These are phyloP conservation scores for Perca fluviatilis DNA, from an alignment of 2,113 vertebrate species.

Conservation along the genomic window DNA sequence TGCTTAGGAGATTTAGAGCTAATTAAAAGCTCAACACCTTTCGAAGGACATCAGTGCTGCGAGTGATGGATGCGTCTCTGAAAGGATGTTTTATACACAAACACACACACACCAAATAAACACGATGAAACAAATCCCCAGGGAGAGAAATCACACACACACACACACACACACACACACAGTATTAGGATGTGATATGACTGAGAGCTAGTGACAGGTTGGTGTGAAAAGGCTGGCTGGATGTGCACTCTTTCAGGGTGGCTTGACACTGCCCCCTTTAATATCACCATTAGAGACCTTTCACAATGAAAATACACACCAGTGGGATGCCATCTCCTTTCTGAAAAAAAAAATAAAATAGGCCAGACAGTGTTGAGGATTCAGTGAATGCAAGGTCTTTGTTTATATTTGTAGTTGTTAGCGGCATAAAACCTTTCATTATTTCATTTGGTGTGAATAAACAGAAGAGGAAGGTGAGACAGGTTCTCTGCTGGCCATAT, in stretches of 20 bases:
- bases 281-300: constrained; percentile 54
- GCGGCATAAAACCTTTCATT: constrained; percentile 43
- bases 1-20: constrained; percentile 38
- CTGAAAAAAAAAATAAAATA: background rate
- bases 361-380: constrained; percentile 17
- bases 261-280: constrained; percentile 50
- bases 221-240: constrained; percentile 26
- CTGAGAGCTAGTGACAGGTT: constrained; percentile 59
- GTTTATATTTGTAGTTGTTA: constrained; percentile 35
- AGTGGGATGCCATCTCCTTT: constrained; percentile 35
- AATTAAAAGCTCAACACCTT: constrained; percentile 58
- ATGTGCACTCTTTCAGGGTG: constrained; percentile 40
- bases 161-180: constrained; percentile 22
- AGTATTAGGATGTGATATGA: constrained; percentile 41
- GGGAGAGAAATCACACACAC: constrained; percentile 21
- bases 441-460: constrained; percentile 43
- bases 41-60: constrained; percentile 18
- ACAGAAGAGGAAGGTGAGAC: constrained; percentile 29
- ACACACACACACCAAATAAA: constrained; percentile 1
- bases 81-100: constrained; percentile 16
- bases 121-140: constrained; percentile 3
- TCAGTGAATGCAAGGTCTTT: constrained; percentile 23
- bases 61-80: constrained; percentile 1
- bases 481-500: constrained; percentile 24
- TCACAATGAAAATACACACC: constrained; percentile 33